A percentile compares a stretch with the other conserved stretches of the same genome.
phyloP scores from a whole-genome alignment of 2,888 invertebrate species.

The Parthenolecanium corni region DNA sequence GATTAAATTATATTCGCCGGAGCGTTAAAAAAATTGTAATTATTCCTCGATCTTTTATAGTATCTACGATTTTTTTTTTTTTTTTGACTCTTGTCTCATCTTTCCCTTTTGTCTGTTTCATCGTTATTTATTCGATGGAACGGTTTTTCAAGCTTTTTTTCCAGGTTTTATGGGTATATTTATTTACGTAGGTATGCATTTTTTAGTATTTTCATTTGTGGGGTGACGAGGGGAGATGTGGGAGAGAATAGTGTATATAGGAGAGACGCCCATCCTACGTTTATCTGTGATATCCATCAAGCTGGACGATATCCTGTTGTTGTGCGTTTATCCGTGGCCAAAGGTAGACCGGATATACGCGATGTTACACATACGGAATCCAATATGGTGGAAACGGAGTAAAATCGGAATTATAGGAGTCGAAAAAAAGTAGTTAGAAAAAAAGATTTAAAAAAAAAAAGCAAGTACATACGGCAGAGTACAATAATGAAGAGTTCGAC shows the following conservation, averaged over 20 bases:
- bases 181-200: too few species aligned
- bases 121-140: slow-evolving; percentile 1
- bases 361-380: slow-evolving; percentile 25
- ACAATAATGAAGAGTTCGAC: background rate
- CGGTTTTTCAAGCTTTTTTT: background rate
- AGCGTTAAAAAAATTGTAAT: background rate
- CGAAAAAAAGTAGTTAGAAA: too few species aligned
- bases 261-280: slow-evolving; percentile 15
- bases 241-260: background rate
- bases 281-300: slow-evolving; percentile 23
- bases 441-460: background rate
- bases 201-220: too few species aligned
- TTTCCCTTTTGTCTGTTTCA: background rate
- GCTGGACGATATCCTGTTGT: slow-evolving; percentile 27
- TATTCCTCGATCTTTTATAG: background rate
- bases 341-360: slow-evolving; percentile 26
- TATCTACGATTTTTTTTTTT: background rate
- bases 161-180: too few species aligned
- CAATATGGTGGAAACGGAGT: slow-evolving; percentile 24
- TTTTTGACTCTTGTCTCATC: background rate
- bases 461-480: too few species aligned
- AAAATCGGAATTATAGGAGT: background rate
- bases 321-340: slow-evolving; percentile 25
- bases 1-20: background rate
- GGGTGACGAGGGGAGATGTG: too few species aligned